Conservation (phyloP, 2,888 invertebrate genomes). For the Mystacides longicornis region DNA sequence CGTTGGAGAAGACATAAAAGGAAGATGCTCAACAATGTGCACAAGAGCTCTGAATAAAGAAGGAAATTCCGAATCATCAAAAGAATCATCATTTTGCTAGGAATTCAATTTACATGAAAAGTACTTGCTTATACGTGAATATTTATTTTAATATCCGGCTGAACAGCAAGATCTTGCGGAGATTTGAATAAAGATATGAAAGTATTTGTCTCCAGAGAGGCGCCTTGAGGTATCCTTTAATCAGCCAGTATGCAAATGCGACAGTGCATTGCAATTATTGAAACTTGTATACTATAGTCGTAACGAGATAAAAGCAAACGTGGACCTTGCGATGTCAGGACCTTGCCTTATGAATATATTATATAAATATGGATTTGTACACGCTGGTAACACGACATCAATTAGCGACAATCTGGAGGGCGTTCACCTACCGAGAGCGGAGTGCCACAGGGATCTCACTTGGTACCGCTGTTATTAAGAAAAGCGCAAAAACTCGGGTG, state of each 20-base stretch:
- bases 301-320: background rate
- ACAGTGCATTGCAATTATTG: slow-evolving; percentile 1
- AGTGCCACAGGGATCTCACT: background rate
- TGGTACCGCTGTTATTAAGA: too few species aligned
- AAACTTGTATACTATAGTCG: background rate
- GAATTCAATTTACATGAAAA: too few species aligned
- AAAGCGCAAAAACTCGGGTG: too few species aligned
- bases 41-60: too few species aligned
- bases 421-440: background rate
- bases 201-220: background rate
- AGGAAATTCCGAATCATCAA: too few species aligned
- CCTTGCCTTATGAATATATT: background rate
- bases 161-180: background rate
- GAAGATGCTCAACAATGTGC: too few species aligned
- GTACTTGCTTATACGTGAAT: background rate
- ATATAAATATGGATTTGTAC: background rate
- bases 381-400: background rate
- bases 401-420: background rate
- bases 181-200: background rate
- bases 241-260: background rate
- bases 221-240: background rate
- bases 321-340: background rate
- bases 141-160: background rate
- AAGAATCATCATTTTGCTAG: too few species aligned
- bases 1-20: too few species aligned